phyloP scores from a whole-genome alignment of 2,797 vertebrate genomes.

The Okamejei kenojei region DNA sequence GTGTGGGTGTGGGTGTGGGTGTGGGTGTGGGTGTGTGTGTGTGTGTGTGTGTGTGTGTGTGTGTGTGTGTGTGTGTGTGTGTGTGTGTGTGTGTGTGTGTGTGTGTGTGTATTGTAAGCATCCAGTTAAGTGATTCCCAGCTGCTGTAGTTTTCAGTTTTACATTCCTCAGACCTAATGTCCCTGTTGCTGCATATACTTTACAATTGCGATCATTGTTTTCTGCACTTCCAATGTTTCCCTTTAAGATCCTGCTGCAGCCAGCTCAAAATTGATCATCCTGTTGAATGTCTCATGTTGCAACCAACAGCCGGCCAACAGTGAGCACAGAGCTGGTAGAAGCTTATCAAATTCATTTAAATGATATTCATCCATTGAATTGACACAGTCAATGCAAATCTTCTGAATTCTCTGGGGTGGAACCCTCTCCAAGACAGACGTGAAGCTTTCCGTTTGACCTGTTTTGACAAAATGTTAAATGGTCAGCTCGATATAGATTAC shows the following conservation, averaged over 20 bases:
- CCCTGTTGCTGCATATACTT: no score
- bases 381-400: neutral
- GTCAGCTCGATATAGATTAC: no score
- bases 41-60: no score
- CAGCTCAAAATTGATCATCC: neutral
- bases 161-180: neutral
- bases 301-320: neutral
- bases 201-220: neutral
- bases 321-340: neutral
- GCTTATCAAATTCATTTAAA: neutral
- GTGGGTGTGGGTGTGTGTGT: no score
- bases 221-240: neutral
- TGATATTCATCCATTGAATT: neutral
- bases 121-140: neutral
- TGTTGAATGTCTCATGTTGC: neutral
- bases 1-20: no score
- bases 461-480: no score
- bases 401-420: no score
- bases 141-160: neutral
- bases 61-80: no score
- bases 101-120: no score
- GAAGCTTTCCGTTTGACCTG: no score
- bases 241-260: conserved; percentile 2
- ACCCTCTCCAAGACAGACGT: no score
- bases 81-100: no score